Percentiles rank a stretch among this genome's conserved stretches.
Evolutionary conservation across 2,888 invertebrate genomes (phyloP).

Genomic region (Ophion costatus): DNA sequence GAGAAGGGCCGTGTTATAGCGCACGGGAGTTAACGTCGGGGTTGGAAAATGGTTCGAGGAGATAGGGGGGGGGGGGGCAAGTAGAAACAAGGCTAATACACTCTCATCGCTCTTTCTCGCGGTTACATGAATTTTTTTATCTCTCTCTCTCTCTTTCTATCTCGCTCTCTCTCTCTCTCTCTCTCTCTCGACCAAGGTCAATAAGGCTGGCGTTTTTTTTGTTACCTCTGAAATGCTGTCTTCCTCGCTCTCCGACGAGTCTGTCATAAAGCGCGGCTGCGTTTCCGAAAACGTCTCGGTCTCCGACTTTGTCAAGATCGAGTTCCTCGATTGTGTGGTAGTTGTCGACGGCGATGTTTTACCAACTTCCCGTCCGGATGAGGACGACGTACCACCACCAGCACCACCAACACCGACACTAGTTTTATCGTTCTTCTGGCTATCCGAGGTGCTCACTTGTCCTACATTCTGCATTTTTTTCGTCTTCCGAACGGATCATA

Average conservation of each 20-base stretch:
- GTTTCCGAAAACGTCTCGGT: conserved; percentile 94
- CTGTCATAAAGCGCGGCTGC: conserved; percentile 95
- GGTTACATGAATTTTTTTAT: neutral
- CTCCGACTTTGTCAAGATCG: conserved; percentile 91
- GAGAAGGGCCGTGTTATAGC: conserved; percentile 60
- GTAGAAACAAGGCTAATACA: conserved; percentile 48
- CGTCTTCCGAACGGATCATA: conserved; percentile 86
- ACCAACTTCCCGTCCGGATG: conserved; percentile 81
- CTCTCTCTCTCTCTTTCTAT: neutral
- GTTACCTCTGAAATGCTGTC: conserved; percentile 98
- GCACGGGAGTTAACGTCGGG: conserved; percentile 56
- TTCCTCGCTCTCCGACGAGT: conserved; percentile 97
- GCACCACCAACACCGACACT: conserved; percentile 43
- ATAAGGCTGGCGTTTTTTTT: conserved; percentile 18
- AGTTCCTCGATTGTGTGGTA: conserved; percentile 91
- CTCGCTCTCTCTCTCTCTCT: conserved; percentile 1
- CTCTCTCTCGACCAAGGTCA: conserved; percentile 40
- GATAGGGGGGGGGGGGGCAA: conserved; percentile 11
- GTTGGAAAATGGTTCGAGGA: conserved; percentile 23
- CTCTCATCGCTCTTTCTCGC: conserved; percentile 27
- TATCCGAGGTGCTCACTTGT: conserved; percentile 90
- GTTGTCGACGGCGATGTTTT: conserved; percentile 86
- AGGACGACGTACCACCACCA: conserved; percentile 38
- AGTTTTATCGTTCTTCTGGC: conserved; percentile 87
- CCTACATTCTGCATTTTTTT: conserved; percentile 96